Conservation (phyloP, 92 coral and sea anemone species). For the Bergia puertoricense region DNA sequence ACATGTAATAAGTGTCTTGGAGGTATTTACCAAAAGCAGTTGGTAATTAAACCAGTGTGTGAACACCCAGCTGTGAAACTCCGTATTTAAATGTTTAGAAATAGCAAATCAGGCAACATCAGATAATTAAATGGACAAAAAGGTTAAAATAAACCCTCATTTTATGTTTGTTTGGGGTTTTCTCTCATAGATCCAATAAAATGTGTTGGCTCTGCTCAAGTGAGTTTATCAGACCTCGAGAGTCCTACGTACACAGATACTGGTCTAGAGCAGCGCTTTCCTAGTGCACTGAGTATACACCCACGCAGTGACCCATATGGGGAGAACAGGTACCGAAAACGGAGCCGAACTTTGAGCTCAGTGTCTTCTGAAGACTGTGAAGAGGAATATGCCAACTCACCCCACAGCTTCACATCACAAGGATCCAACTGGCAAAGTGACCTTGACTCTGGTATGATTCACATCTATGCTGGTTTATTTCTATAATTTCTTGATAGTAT, state of each 20-base stretch:
- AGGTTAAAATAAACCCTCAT: no score
- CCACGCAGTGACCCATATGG: conserved; percentile 79
- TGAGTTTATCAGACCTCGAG: conserved; percentile 72
- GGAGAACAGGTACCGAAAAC: conserved; percentile 84
- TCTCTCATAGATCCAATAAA: conserved; percentile 65
- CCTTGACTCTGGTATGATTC: conserved; percentile 65
- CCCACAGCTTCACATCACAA: conserved; percentile 83
- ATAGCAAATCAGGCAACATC: neutral
- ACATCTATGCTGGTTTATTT: neutral
- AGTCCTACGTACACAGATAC: conserved; percentile 76
- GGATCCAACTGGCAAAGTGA: conserved; percentile 87
- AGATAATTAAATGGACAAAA: neutral
- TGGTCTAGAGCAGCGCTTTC: conserved; percentile 80
- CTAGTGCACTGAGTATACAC: conserved; percentile 75
- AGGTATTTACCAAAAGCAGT: neutral
- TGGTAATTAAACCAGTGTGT: neutral
- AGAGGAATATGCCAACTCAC: conserved; percentile 90
- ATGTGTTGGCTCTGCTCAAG: conserved; percentile 65
- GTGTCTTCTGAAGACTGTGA: conserved; percentile 93
- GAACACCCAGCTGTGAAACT: neutral
- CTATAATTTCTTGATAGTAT: no score
- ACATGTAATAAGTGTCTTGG: no score
- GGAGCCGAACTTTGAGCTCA: conserved; percentile 87
- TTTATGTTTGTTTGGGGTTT: neutral
- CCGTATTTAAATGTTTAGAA: neutral